Conservation (phyloP, 2,113 vertebrate species). For the Parus major region DNA sequence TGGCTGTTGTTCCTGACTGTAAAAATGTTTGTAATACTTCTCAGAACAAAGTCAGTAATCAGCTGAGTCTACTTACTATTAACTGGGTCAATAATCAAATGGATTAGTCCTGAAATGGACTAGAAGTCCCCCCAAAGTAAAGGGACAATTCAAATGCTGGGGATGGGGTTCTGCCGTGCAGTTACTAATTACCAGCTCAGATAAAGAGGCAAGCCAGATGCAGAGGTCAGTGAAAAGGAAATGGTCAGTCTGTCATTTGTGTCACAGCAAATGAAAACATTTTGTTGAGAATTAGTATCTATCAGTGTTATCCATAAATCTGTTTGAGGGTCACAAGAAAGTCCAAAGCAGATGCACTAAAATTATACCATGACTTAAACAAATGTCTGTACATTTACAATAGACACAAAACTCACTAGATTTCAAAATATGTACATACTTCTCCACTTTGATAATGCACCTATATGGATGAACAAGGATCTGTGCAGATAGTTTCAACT, state of each 20-base stretch:
- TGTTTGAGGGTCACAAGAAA: neutral
- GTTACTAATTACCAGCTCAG: neutral
- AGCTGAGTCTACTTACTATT: neutral
- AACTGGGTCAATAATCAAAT: neutral
- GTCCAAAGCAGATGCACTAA: neutral
- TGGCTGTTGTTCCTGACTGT: neutral
- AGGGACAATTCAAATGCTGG: neutral
- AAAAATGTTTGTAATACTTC: neutral
- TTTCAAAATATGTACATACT: fast-evolving
- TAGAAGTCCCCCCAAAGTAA: neutral
- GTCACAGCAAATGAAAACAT: neutral
- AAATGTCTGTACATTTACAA: neutral
- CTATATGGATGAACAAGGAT: neutral
- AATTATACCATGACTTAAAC: neutral
- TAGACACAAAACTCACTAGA: neutral
- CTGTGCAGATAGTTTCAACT: neutral
- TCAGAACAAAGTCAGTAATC: neutral
- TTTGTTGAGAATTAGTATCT: neutral
- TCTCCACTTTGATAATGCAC: neutral
- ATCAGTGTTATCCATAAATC: neutral
- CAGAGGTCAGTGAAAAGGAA: neutral
- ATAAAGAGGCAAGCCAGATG: neutral
- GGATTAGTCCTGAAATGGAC: neutral
- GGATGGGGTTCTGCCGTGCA: neutral
- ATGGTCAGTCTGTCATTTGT: neutral